Conservation (phyloP, 2,113 vertebrate genomes). For the Brienomyrus longianalis region DNA sequence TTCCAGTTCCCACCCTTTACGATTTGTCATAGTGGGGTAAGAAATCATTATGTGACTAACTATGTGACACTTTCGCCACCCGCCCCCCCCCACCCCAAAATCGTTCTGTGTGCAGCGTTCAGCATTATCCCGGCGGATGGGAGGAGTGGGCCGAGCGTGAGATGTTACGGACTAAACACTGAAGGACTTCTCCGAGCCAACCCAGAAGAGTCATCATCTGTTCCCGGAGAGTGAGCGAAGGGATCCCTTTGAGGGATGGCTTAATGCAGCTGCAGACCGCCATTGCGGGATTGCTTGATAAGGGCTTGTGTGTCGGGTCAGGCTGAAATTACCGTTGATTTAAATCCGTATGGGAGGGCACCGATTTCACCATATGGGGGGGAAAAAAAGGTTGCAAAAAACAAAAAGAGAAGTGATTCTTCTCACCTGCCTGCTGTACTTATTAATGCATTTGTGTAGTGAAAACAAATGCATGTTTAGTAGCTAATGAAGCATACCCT, state of each 20-base stretch:
- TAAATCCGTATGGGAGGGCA: neutral
- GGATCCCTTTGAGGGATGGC: neutral
- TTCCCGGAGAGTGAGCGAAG: neutral
- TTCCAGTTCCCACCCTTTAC: neutral
- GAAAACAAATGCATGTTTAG: neutral
- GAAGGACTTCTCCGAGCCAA: conserved; percentile 21
- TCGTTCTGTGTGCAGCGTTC: conserved; percentile 63
- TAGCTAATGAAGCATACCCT: neutral
- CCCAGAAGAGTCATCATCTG: neutral
- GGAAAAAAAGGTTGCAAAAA: neutral
- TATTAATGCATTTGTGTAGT: neutral
- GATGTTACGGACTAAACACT: conserved; percentile 50
- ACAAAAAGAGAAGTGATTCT: neutral
- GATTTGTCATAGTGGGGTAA: neutral
- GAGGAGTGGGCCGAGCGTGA: conserved; percentile 78
- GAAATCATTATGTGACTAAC: neutral
- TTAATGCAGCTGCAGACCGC: neutral
- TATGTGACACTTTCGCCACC: neutral
- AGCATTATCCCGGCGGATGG: conserved; percentile 82
- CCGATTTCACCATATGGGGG: neutral
- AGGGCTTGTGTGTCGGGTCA: neutral
- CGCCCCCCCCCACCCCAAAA: neutral
- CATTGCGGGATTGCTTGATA: neutral
- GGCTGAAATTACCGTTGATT: neutral
- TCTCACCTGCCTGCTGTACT: neutral